These are phyloP conservation scores for Eretmocerus hayati DNA, from an alignment of 2,888 invertebrate species.

Conservation along the genomic window DNA sequence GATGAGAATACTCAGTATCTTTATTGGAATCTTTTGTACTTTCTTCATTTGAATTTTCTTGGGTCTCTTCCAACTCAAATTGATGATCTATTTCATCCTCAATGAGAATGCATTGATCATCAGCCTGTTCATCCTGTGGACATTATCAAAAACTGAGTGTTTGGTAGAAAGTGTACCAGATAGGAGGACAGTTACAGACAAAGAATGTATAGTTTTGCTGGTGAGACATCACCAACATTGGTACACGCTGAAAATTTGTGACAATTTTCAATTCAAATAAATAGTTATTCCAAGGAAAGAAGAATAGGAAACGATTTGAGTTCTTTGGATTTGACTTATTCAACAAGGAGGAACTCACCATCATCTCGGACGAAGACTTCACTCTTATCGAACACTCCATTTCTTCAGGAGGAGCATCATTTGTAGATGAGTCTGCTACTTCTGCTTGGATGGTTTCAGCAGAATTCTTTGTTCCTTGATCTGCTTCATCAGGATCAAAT, in stretches of 20 bases:
- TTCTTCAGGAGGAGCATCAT: not conserved
- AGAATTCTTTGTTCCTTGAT: not conserved
- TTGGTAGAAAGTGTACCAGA: not conserved
- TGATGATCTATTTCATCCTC: slow-evolving; percentile 19
- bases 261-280: too few relatives aligned
- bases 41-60: slow-evolving; percentile 2
- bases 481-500: slow-evolving; percentile 17
- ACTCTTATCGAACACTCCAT: slow-evolving; percentile 3
- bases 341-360: too few relatives aligned
- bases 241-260: too few relatives aligned
- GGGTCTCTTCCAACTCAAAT: slow-evolving; percentile 9
- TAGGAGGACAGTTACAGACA: too few relatives aligned
- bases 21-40: slow-evolving; percentile 7
- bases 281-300: too few relatives aligned
- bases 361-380: slow-evolving; percentile 10
- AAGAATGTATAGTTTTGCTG: too few relatives aligned
- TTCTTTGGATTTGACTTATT: too few relatives aligned
- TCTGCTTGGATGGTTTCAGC: not conserved
- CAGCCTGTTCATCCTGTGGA: slow-evolving; percentile 12
- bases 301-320: too few relatives aligned
- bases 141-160: not conserved
- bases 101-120: slow-evolving; percentile 18
- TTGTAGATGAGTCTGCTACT: not conserved
- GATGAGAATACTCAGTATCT: slow-evolving; percentile 3
- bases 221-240: too few relatives aligned